phyloP scores from a whole-genome alignment of 2,888 invertebrate genomes.

The Caenorhabditis drosophilae region DNA sequence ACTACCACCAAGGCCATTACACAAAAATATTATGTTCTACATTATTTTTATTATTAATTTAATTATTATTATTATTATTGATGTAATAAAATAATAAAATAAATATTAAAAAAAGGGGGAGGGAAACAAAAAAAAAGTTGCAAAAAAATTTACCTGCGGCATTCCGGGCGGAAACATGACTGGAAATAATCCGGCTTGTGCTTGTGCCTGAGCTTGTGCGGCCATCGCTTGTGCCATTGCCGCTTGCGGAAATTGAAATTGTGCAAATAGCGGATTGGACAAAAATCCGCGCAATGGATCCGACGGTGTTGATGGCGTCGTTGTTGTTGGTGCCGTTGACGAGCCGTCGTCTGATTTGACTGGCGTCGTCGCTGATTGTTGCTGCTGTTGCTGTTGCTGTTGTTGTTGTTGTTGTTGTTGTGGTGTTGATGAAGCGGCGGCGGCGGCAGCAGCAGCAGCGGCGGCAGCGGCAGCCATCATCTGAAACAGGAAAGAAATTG shows the following conservation, averaged over 20 bases:
- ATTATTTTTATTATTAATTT: not conserved
- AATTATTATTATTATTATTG: not conserved
- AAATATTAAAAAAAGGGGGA: not conserved
- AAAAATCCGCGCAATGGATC: slow-evolving; percentile 14
- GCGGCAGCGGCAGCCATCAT: not conserved
- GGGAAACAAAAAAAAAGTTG: not conserved
- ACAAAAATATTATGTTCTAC: not conserved
- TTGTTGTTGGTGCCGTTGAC: not conserved
- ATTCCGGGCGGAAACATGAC: slow-evolving; percentile 25
- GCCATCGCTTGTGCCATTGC: slow-evolving; percentile 24
- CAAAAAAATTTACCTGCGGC: slow-evolving; percentile 9
- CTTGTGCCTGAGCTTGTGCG: slow-evolving; percentile 21
- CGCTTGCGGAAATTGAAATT: slow-evolving; percentile 27
- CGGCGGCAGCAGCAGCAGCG: not conserved
- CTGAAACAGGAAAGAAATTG: not conserved
- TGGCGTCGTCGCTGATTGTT: not conserved
- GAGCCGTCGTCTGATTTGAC: slow-evolving; percentile 1
- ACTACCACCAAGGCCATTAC: not conserved
- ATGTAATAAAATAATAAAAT: too few species aligned
- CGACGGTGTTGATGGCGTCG: slow-evolving; percentile 6
- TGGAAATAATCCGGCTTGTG: slow-evolving; percentile 6
- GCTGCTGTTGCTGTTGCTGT: not conserved
- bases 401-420: not conserved
- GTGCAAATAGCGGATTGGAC: slow-evolving; percentile 15
- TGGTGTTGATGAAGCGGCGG: too few species aligned